Evolutionary conservation across 2,113 vertebrate genomes (phyloP).

Genomic region (Athene noctua): DNA sequence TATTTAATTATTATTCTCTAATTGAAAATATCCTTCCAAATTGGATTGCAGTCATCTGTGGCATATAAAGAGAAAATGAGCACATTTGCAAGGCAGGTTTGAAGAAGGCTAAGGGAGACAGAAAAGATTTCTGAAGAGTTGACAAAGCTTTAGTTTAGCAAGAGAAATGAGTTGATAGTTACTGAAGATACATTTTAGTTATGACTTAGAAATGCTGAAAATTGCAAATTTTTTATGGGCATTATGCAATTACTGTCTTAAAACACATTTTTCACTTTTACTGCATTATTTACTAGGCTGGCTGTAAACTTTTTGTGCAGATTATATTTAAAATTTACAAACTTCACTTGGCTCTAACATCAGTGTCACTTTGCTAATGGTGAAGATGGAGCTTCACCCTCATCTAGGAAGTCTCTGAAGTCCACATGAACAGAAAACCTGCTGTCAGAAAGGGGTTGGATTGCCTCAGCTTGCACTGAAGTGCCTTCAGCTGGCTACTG

Average conservation of each 20-base stretch:
- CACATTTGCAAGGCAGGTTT: neutral
- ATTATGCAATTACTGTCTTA: constrained; percentile 17
- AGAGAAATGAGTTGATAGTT: neutral
- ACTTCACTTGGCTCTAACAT: neutral
- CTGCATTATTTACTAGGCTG: constrained; percentile 22
- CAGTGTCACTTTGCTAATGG: neutral
- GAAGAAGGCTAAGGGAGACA: neutral
- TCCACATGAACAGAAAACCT: neutral
- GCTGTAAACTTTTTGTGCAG: neutral
- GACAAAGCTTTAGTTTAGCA: neutral
- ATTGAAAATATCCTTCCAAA: neutral
- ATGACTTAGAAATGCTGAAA: neutral
- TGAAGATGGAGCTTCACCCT: neutral
- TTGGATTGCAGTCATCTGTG: neutral
- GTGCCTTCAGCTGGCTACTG: neutral
- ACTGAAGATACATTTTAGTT: neutral
- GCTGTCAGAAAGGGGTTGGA: neutral
- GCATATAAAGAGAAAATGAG: neutral
- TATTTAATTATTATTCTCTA: neutral
- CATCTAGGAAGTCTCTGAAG: neutral
- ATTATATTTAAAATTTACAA: neutral
- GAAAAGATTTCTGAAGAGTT: neutral
- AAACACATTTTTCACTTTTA: neutral
- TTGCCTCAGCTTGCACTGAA: neutral
- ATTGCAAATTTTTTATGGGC: neutral